A percentile compares a stretch with the other conserved stretches of the same genome.
Evolutionary conservation across 2,888 invertebrate species (phyloP).

Genomic region (Himalopsyche tibetana): DNA sequence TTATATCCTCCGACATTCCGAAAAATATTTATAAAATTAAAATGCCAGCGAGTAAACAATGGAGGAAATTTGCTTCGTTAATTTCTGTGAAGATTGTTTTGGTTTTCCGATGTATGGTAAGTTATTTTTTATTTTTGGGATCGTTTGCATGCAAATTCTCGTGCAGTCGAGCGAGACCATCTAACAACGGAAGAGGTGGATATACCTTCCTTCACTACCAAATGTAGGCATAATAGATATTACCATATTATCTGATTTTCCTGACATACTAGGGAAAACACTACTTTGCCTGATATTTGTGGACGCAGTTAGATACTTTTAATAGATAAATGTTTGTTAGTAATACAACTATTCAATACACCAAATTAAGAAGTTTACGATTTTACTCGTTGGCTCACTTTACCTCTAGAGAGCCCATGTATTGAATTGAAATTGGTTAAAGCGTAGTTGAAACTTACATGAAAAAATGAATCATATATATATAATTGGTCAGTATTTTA

Average conservation of each 20-base stretch:
- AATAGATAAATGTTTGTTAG: too few species aligned
- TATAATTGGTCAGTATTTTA: too few species aligned
- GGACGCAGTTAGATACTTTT: too few species aligned
- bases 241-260: slow-evolving; percentile 40
- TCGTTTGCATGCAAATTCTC: slow-evolving; percentile 39
- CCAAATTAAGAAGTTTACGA: too few species aligned
- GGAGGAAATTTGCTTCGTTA: slow-evolving; percentile 61
- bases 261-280: neutral
- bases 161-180: slow-evolving; percentile 1
- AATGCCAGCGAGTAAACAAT: slow-evolving; percentile 34
- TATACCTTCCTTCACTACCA: slow-evolving; percentile 9
- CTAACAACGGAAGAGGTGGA: neutral
- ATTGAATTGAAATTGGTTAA: too few species aligned
- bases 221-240: slow-evolving; percentile 36
- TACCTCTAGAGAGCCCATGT: too few species aligned
- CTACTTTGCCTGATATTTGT: too few species aligned
- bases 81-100: slow-evolving; percentile 46
- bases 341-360: too few species aligned
- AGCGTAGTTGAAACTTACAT: too few species aligned
- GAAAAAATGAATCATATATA: too few species aligned
- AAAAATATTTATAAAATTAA: slow-evolving; percentile 35
- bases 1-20: neutral
- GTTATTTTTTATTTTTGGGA: slow-evolving; percentile 1
- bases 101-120: neutral
- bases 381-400: too few species aligned